Evolutionary conservation across 2,888 invertebrate genomes (phyloP).

Genomic region (Deladenus siricidicola): DNA sequence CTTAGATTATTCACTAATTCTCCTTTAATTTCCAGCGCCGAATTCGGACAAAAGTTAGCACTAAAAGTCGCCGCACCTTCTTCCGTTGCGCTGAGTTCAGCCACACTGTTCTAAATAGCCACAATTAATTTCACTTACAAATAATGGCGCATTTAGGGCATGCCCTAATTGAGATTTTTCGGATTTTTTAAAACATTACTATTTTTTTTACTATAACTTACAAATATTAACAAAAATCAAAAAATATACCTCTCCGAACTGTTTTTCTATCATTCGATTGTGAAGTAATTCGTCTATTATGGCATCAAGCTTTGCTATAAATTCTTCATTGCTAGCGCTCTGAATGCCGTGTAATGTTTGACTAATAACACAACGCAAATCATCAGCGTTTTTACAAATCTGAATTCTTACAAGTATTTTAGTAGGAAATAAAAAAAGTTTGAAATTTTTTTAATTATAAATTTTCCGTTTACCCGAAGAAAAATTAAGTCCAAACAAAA

Average conservation of each 20-base stretch:
- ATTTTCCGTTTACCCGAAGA: conserved; percentile 25
- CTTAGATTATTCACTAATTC: conserved; percentile 62
- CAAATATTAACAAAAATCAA: too few species aligned
- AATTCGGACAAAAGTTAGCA: conserved; percentile 71
- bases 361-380: conserved; percentile 21
- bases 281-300: conserved; percentile 14
- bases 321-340: conserved; percentile 23
- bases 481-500: conserved; percentile 39
- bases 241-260: too few species aligned
- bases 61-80: conserved; percentile 75
- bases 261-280: conserved; percentile 22
- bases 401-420: not conserved
- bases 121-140: too few species aligned
- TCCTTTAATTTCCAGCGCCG: conserved; percentile 66
- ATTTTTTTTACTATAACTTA: too few species aligned
- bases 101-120: not conserved
- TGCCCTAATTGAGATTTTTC: too few species aligned
- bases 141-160: too few species aligned
- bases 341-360: conserved; percentile 25
- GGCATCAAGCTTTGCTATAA: conserved; percentile 4
- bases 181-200: too few species aligned
- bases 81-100: conserved; percentile 23
- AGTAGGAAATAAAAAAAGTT: not conserved
- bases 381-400: conserved; percentile 25
- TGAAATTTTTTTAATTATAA: not conserved